These are phyloP conservation scores for Cydia pomonella DNA, from an alignment of 1,140 invertebrate genomes.

Conservation along the genomic window DNA sequence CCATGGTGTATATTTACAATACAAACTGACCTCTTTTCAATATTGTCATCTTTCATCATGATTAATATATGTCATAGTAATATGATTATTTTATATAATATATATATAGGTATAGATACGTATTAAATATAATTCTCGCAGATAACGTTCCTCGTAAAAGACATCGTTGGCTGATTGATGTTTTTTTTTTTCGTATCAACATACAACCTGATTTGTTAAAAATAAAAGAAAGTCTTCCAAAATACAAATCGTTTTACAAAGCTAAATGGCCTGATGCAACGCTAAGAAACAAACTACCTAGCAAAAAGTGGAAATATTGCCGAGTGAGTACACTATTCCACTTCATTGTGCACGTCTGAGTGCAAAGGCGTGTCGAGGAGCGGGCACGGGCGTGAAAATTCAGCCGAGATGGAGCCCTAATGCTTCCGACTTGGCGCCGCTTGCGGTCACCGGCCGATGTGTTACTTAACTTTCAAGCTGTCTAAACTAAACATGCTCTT, in stretches of 20 bases:
- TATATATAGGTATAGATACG: too few relatives aligned
- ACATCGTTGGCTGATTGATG: too few relatives aligned
- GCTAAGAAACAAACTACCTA: conserved; percentile 35
- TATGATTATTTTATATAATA: too few relatives aligned
- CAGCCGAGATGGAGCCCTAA: conserved; percentile 75
- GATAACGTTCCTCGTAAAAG: too few relatives aligned
- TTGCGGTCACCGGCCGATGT: conserved; percentile 62
- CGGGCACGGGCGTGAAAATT: conserved; percentile 67
- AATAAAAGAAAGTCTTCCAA: too few relatives aligned
- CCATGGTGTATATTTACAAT: too few relatives aligned
- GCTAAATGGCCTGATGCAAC: neutral
- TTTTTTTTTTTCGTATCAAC: too few relatives aligned
- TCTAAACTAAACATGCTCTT: conserved; percentile 3
- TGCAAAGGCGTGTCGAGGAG: conserved; percentile 75
- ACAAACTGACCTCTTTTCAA: too few relatives aligned
- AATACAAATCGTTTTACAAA: neutral
- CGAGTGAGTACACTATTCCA: conserved; percentile 65
- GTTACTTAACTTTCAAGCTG: conserved; percentile 20
- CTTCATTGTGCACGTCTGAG: conserved; percentile 70
- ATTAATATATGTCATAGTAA: too few relatives aligned
- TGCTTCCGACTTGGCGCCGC: conserved; percentile 74
- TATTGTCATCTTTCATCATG: too few relatives aligned
- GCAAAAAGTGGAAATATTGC: conserved; percentile 67
- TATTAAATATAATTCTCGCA: too few relatives aligned
- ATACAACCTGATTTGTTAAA: too few relatives aligned